Conservation (phyloP, 1,140 invertebrate genomes). For the Gonioctena quinquepunctata region DNA sequence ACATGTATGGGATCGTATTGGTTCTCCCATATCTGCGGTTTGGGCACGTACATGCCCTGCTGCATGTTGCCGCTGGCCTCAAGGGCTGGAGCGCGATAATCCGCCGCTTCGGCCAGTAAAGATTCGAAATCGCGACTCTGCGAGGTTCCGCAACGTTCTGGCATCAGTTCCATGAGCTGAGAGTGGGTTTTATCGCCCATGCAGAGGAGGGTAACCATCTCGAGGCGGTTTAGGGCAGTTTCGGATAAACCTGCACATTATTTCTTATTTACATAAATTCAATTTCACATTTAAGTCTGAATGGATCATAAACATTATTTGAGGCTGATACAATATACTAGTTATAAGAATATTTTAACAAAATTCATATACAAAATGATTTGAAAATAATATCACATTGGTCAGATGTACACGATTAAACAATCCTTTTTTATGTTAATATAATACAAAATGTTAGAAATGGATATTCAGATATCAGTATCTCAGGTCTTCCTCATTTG, state of each 20-base stretch:
- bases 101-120: slow-evolving; percentile 77
- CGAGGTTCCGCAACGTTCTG: slow-evolving; percentile 88
- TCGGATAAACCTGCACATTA: slow-evolving; percentile 60
- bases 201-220: slow-evolving; percentile 91
- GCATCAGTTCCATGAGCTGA: slow-evolving; percentile 92
- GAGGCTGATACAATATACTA: too few relatives aligned
- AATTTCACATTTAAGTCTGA: too few relatives aligned
- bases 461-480: too few relatives aligned
- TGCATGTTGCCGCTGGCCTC: slow-evolving; percentile 78
- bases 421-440: too few relatives aligned
- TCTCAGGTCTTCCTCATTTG: too few relatives aligned
- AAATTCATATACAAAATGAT: too few relatives aligned
- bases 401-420: too few relatives aligned
- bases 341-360: too few relatives aligned
- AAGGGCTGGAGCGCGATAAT: slow-evolving; percentile 77
- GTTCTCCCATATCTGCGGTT: slow-evolving; percentile 85
- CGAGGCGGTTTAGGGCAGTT: slow-evolving; percentile 67
- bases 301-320: too few relatives aligned
- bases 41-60: slow-evolving; percentile 93
- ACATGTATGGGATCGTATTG: slow-evolving; percentile 95
- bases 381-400: too few relatives aligned
- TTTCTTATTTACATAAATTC: too few relatives aligned
- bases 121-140: slow-evolving; percentile 89
- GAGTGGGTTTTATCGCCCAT: slow-evolving; percentile 95
- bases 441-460: too few relatives aligned